Evolutionary conservation across 2,797 vertebrate species (phyloP), one percentile per base, ranked within the genome.

Genomic region (Premnoplex brunnescens): DNA sequence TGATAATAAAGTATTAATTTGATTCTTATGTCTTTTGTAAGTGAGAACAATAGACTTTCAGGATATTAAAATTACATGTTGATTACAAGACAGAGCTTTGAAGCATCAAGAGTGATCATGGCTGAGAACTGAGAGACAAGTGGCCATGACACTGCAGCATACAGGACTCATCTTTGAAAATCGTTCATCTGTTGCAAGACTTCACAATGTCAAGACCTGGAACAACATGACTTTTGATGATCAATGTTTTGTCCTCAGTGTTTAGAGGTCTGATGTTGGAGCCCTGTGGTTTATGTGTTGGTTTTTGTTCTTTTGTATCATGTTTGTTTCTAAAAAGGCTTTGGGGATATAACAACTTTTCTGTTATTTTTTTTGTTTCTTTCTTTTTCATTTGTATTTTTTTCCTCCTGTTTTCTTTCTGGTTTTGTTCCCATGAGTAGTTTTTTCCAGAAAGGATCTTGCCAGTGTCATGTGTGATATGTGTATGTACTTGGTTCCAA

Each of bases 1-100:
- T 99, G 99, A 99, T 99, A 99, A 99, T 99, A 99, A 99, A 99
- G 98, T 99, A 99, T 99, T 99, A 98, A 99, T 99, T 99, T 99
- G 98, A 99, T 99, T 99, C 98, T 98, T 99, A 99, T 98, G 98
- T 99, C 98, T 99, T 99, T 99, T 99, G 98, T 99, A 99, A 98
- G 97, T 98, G 97, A 98, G 98, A 97, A 98, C 97, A 98, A 98
- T 98, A 99, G 98, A 98, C 98, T 98, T 99, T 99, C 98, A 98
- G 98, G 98, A 98, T 98, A 98, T 98, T 98, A 98, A 98, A 98
- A 98, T 98, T 95, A 97, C 89, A 55, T 88, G 95, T 96, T 97
- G 97, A 98, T 98, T 97, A 97, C 97, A 97, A 97, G 96, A 97
- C 95, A 97, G 91, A 98, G 97, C 98, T 98, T 98, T 98, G 98